Conservation (phyloP, 2,797 vertebrate species). For the Onychomys torridus region DNA sequence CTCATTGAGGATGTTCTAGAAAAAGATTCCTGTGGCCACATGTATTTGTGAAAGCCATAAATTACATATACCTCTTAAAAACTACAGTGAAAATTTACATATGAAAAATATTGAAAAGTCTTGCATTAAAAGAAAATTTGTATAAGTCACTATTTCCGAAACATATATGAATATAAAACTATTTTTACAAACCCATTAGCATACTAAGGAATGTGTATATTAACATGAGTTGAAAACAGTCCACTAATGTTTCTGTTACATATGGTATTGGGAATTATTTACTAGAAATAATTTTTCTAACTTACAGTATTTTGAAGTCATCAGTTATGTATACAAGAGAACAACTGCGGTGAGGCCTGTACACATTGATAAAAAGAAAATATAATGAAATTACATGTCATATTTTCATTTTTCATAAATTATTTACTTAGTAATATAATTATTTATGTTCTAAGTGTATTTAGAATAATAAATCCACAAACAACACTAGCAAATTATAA, state of each 20-base stretch:
- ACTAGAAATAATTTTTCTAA: conserved; percentile 45
- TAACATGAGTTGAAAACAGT: conserved; percentile 49
- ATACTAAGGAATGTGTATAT: not conserved
- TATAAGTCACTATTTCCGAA: conserved; percentile 39
- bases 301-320: not conserved
- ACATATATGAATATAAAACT: conserved; percentile 29
- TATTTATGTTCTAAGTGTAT: conserved; percentile 35
- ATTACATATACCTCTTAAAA: conserved; percentile 25
- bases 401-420: conserved; percentile 1
- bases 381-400: not conserved
- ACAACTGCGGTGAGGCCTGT: not conserved
- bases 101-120: conserved; percentile 6
- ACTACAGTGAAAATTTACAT: not conserved
- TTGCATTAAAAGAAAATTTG: conserved; percentile 29
- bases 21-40: conserved; percentile 28
- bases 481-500: not conserved
- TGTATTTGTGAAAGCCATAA: conserved; percentile 34
- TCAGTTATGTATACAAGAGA: not conserved
- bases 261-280: not conserved
- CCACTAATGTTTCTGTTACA: conserved; percentile 8
- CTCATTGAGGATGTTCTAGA: conserved; percentile 19
- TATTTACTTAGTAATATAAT: not conserved
- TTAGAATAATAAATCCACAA: conserved; percentile 51
- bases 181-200: not conserved
- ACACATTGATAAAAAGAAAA: conserved; percentile 21